phyloP scores from a whole-genome alignment of 1,140 invertebrate genomes.

The Batillaria attramentaria region DNA sequence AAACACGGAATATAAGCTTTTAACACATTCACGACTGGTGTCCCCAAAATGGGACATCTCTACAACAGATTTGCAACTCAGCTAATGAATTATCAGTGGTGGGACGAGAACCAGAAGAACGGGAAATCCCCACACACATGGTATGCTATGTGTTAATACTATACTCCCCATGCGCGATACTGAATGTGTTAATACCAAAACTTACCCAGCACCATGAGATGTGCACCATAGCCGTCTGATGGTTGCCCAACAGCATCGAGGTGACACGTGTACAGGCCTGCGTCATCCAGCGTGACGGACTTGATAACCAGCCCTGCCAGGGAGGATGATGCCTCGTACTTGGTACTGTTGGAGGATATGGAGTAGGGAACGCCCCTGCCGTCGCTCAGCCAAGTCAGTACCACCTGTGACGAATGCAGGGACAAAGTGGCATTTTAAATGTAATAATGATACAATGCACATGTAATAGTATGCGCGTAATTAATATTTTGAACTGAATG shows the following conservation, averaged over 20 bases:
- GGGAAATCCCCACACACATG: background rate
- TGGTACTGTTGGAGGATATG: conserved; percentile 4
- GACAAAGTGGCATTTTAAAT: background rate
- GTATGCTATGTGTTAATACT: too few species aligned
- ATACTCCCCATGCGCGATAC: too few species aligned
- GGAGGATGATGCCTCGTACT: conserved; percentile 18
- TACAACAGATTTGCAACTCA: background rate
- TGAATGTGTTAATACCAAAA: too few species aligned
- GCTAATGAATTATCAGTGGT: background rate
- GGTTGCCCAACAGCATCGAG: conserved; percentile 12
- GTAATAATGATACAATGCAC: background rate
- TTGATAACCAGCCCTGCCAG: conserved; percentile 12
- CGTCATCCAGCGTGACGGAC: conserved; percentile 15
- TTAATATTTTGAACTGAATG: background rate
- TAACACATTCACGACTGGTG: background rate
- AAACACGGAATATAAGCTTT: background rate
- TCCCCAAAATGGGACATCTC: background rate
- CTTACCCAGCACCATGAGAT: conserved; percentile 30
- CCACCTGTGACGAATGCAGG: background rate
- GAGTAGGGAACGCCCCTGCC: background rate
- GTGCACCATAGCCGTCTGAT: conserved; percentile 17
- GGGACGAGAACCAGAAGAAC: background rate
- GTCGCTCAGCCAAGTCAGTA: conserved; percentile 20
- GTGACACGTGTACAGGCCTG: conserved; percentile 29
- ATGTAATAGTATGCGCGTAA: background rate